Evolutionary conservation across 37 sponge, comb jelly and placozoan species (phyloP), one percentile per base, ranked within the genome.

Genomic region (Cliona cf. orientalis): DNA sequence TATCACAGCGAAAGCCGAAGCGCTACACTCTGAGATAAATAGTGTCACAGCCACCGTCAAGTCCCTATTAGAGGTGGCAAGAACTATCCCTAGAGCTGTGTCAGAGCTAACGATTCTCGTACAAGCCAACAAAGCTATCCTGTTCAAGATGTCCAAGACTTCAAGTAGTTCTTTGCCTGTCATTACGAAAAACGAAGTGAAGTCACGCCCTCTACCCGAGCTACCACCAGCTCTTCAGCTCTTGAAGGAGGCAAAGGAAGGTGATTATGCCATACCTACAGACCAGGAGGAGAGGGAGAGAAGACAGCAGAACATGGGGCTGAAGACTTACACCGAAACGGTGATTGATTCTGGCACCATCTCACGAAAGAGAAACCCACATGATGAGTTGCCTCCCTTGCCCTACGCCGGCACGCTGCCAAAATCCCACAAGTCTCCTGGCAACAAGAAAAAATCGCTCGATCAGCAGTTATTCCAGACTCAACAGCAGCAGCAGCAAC

Each of bases 11-110:
- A 89, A 84, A 60, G 19, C 80, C 22, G 90, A 89, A 0, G 26
- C 36, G 11, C 78, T 89, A 17, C 22, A 26, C 21, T 43, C 46
- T 21, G 84, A 76, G 38, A 79, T 45, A 25, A 85, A 89, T 39
- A 78, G 42, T 36, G 64, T 83, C 25, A 89, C 90, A 2, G 74
- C 80, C 28, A 89, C 90, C 2, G 90, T 89, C 28, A 89, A 89
- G 43, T 78, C 85, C 31, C 80, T 89, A 2, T 69, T 89, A 14
- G 90, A 89, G 41, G 55, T 72, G 3, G 79, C 90, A 26, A 64
- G 85, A 0, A 74, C 66, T n/a, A 33, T 89, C 36, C 90, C 90
- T 22, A 46, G 46, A 6, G 80, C 84, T 67, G 84, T 73, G 14
- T 79, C 76, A 21, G 84, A 83, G 57, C 79, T 89, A 36, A 56